A percentile compares a stretch with the other conserved stretches of the same genome.
Evolutionary conservation across 2,888 invertebrate genomes (phyloP).

Genomic region (Blastobasis adustella): DNA sequence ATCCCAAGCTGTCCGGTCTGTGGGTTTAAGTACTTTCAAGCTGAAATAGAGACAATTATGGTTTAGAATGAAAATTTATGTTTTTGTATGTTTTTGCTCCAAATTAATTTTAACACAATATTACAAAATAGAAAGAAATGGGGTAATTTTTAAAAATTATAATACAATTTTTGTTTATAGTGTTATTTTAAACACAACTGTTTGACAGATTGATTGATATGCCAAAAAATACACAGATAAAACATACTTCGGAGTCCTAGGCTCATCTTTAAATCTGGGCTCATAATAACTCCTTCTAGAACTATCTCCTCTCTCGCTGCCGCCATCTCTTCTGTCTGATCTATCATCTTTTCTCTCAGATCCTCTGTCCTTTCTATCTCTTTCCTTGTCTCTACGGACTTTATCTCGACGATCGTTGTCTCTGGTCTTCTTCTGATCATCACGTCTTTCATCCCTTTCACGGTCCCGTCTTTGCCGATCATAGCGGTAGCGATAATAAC

Average conservation of each 20-base stretch:
- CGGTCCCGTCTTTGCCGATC: conserved; percentile 44
- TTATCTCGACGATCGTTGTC: conserved; percentile 19
- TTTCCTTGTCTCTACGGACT: conserved; percentile 25
- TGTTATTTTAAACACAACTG: no score
- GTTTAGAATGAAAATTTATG: no score
- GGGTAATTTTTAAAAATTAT: no score
- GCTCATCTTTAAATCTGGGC: conserved; percentile 87
- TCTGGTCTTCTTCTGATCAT: conserved; percentile 36
- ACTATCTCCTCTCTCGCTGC: conserved; percentile 46
- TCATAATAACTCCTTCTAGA: conserved; percentile 70
- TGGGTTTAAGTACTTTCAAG: conserved; percentile 66
- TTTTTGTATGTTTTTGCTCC: no score
- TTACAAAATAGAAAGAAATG: no score
- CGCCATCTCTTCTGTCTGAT: conserved; percentile 34
- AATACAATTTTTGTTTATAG: no score
- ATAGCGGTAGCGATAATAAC: conserved; percentile 42
- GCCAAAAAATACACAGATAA: neutral
- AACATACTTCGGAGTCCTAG: conserved; percentile 83
- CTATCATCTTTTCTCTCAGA: conserved; percentile 27
- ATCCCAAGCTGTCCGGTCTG: conserved; percentile 84
- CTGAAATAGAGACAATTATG: conserved; percentile 29
- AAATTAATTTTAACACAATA: no score
- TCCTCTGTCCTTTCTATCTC: conserved; percentile 28
- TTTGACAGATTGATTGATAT: no score
- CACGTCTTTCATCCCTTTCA: conserved; percentile 34